Evolutionary conservation across 2,888 invertebrate species (phyloP), one percentile per base, ranked within the genome.

Genomic region (Mimachlamys varia): DNA sequence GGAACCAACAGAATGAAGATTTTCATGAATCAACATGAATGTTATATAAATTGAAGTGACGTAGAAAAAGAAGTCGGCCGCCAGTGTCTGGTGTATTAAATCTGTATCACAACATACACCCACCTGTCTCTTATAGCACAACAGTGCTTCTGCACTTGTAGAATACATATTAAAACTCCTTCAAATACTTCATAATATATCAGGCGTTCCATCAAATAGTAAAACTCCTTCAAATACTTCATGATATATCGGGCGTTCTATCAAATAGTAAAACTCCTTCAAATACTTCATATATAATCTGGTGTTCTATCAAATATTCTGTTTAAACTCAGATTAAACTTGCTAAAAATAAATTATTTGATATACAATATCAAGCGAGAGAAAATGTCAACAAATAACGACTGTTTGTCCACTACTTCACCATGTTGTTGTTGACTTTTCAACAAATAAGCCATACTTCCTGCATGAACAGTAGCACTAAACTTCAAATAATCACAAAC

Each of bases 301-400:
- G 76, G 27, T 62, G 62, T 62, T 19, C n/a, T 17, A 22, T 76
- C 76, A 12, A 76, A 76, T 33, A 76, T 27, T 27, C 33, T 33
- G 76, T 33, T 76, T 33, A 76, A 76, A 27, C 76, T n/a, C 7
- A 62, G 3, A 13, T 76, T 76, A 76, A 76, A 76, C 76, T 27
- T 76, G 33, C 76, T 76, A 33, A 76, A 76, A 76, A 76, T 76
- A 76, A 76, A 76, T 76, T 76, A 76, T 76, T 76, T 76, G 76
- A 76, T 76, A 76, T 76, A 76, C 76, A 76, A 76, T 76, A 76
- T 76, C 76, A 33, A 76, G 33, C 27, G 12, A 33, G 27, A 62
- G n/a, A 76, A 76, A 76, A 76, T 33, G 17, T 76, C 76, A 76
- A 76, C 76, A 76, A 76, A 76, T 76, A 76, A 76, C 76, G 33